Base-by-base conservation (phyloP, 2,888 invertebrate species). In the Augiades crinisus region DNA sequence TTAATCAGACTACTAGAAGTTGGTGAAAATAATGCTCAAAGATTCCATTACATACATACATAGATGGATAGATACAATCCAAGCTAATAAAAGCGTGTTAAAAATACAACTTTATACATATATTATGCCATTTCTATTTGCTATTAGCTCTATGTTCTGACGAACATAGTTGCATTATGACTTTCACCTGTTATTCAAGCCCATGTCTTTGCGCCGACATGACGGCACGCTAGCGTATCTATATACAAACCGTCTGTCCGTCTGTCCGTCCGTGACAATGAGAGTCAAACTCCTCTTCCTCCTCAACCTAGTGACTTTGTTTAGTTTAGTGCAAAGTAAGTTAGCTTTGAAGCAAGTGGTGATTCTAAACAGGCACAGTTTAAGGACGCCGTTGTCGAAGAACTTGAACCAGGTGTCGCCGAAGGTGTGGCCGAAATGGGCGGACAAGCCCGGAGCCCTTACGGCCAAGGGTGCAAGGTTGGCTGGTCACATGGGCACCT, bases 401-500 rank as follows among this genome's bases (percentile, higher is more conserved):
- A 50, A 50, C 19, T 43, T 50, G 19, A 50, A 41, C 19, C 34
- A 50, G 14, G 49, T 50, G 12, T 12, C 5, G 79, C 83, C 41
- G 58, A 74, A 76, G 22, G 13, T 27, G 12, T 82, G 78, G 80
- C 77, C 79, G 0, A 53, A 56, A 46, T 82, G 81, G 75, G 60
- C 65, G 6, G 65, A 65, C 16, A 56, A 68, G 5, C 62, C 64
- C 0, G 78, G 76, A 1, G 38, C 66, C 55, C 70, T 88, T 40
- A 88, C 86, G 0, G 53, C 61, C 5, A 88, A 80, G 68, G 87
- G 87, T 0, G 64, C 60, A 0, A 16, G 66, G 0, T 56, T 87
- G 8, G 87, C 87, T 64, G 65, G 67, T 7, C 72, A 69, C 14
- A 75, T 86, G 72, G 85, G 78, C 0, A 64, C 70, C 50, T 84